These are phyloP conservation scores for Varanus salvator DNA, from an alignment of 2,113 vertebrate species.

Conservation along the genomic window DNA sequence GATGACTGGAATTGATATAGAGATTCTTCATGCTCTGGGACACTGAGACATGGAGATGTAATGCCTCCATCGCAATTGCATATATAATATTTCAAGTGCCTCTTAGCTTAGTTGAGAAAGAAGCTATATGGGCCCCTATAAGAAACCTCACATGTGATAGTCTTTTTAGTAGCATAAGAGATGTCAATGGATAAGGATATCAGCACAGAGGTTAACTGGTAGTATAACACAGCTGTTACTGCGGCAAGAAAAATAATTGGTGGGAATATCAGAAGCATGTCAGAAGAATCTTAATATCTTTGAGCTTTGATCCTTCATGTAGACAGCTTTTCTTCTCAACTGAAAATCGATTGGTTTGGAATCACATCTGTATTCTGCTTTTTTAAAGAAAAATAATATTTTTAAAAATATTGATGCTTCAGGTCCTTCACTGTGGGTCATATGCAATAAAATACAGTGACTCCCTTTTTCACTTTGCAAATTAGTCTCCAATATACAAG, in stretches of 20 bases:
- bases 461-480: conserved; percentile 39
- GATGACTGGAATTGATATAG: not conserved
- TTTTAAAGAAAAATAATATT: conserved; percentile 11
- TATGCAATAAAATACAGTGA: conserved; percentile 10
- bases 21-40: not conserved
- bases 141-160: not conserved
- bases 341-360: conserved; percentile 28
- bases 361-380: conserved; percentile 39
- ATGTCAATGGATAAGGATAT: not conserved
- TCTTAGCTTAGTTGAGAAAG: not conserved
- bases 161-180: conserved; percentile 17
- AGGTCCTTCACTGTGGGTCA: conserved; percentile 32
- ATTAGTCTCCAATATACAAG: conserved; percentile 54
- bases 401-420: conserved; percentile 39
- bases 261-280: conserved; percentile 66
- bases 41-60: not conserved
- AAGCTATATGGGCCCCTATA: not conserved
- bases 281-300: conserved; percentile 55
- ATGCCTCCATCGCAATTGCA: not conserved
- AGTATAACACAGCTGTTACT: conserved; percentile 22
- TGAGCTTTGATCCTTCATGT: conserved; percentile 63
- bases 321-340: conserved; percentile 60
- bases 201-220: conserved; percentile 20
- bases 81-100: not conserved
- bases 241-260: conserved; percentile 60